Evolutionary conservation across 2,113 vertebrate species (phyloP).

Genomic region (Myanophis thanlyinensis): DNA sequence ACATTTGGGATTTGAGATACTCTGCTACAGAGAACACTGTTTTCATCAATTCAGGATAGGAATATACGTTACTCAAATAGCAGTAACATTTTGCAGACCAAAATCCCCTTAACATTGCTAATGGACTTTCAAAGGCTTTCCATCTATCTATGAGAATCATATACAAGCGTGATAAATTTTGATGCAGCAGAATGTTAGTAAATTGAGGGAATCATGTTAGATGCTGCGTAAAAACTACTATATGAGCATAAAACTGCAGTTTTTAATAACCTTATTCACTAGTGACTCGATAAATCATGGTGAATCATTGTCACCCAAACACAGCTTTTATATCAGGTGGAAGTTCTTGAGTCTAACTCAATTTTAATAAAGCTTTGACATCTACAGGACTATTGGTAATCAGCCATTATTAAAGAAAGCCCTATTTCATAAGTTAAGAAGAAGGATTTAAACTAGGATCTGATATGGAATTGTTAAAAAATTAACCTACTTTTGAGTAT

Average conservation of each 20-base stretch:
- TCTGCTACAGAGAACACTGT: neutral
- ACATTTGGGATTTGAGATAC: neutral
- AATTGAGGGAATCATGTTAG: neutral
- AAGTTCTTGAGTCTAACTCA: neutral
- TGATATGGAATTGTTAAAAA: neutral
- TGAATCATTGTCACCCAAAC: neutral
- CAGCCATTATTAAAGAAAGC: neutral
- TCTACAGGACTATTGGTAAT: neutral
- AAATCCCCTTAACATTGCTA: neutral
- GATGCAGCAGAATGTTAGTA: neutral
- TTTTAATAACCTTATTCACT: neutral
- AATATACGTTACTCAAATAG: neutral
- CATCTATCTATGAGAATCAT: neutral
- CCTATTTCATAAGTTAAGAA: slow-evolving; percentile 25
- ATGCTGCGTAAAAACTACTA: neutral
- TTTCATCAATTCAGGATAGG: neutral
- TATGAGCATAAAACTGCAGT: neutral
- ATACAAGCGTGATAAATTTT: neutral
- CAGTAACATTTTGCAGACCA: neutral
- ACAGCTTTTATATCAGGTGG: slow-evolving; percentile 4
- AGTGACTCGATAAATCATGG: neutral
- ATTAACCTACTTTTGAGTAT: neutral
- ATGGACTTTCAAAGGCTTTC: neutral
- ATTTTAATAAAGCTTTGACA: slow-evolving; percentile 22
- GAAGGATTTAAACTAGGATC: neutral